phyloP scores from a whole-genome alignment of 2,113 vertebrate genomes.

The Chelonoidis abingdonii region DNA sequence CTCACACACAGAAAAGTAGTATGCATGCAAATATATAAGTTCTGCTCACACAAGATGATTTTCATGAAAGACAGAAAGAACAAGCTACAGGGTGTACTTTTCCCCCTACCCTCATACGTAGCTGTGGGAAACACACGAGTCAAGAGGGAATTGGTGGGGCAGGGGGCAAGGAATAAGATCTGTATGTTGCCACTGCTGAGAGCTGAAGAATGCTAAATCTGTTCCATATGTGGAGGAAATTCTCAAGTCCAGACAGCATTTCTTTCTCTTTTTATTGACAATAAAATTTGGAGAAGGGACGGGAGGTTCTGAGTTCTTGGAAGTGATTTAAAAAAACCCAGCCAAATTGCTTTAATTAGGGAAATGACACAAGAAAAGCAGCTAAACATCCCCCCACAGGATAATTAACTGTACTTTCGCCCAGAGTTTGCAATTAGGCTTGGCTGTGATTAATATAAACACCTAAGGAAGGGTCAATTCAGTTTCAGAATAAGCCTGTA shows the following conservation, averaged over 20 bases:
- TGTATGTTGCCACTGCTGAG: conserved; percentile 39
- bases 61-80: background rate
- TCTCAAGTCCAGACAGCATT: conserved; percentile 64
- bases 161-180: conserved; percentile 18
- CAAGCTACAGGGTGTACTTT: background rate
- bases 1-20: background rate
- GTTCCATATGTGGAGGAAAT: conserved; percentile 77
- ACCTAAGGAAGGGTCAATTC: conserved; percentile 28
- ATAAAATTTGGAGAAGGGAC: conserved; percentile 41
- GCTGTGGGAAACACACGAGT: conserved; percentile 32
- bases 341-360: conserved; percentile 38
- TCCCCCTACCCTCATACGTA: background rate
- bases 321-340: background rate
- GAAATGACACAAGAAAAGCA: background rate
- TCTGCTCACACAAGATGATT: background rate
- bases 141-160: conserved; percentile 23
- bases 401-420: background rate
- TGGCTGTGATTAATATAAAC: conserved; percentile 33
- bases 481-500: conserved; percentile 43
- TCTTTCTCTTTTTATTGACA: conserved; percentile 67
- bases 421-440: background rate
- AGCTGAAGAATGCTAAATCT: conserved; percentile 60
- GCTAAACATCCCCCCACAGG: background rate
- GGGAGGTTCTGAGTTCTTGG: background rate
- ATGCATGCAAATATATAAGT: background rate